phyloP scores from a whole-genome alignment of 1,140 invertebrate species.

The Trichonephila clavipes region DNA sequence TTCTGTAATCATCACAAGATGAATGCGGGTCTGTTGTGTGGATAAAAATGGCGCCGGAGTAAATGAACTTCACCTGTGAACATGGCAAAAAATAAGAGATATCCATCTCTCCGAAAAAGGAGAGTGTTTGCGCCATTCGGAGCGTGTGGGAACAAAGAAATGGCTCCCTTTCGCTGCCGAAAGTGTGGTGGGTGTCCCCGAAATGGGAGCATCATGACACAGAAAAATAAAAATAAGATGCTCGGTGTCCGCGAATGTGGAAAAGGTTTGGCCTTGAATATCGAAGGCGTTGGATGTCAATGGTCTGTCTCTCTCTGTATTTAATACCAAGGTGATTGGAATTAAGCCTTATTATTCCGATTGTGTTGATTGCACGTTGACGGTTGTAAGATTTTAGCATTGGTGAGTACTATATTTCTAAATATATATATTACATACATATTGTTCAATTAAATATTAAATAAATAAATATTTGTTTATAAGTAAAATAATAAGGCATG shows the following conservation, averaged over 20 bases:
- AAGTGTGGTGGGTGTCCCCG: background rate
- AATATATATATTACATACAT: no score
- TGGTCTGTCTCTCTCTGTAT: background rate
- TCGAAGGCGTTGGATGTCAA: background rate
- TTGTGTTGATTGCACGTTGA: background rate
- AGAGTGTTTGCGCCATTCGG: conserved; percentile 15
- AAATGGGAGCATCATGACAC: conserved; percentile 45
- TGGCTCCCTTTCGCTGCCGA: background rate
- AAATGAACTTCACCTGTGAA: no score
- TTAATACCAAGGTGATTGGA: conserved; percentile 23
- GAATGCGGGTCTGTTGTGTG: background rate
- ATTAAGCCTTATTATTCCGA: background rate
- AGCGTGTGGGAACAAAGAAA: conserved; percentile 37
- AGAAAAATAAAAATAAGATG: conserved; percentile 27
- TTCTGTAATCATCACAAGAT: no score
- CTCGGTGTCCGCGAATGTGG: background rate
- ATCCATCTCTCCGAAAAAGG: conserved; percentile 49
- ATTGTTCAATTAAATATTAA: no score
- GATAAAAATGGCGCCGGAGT: background rate
- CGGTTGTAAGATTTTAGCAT: background rate
- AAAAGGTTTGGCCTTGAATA: conserved; percentile 45
- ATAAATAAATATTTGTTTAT: no score
- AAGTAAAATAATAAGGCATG: no score
- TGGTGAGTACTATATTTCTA: background rate
- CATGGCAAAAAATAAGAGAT: background rate